Percentiles rank a stretch among this genome's conserved stretches.
These are phyloP conservation scores for Chrysotoxum bicinctum DNA, from an alignment of 2,888 invertebrate species.

Conservation along the genomic window DNA sequence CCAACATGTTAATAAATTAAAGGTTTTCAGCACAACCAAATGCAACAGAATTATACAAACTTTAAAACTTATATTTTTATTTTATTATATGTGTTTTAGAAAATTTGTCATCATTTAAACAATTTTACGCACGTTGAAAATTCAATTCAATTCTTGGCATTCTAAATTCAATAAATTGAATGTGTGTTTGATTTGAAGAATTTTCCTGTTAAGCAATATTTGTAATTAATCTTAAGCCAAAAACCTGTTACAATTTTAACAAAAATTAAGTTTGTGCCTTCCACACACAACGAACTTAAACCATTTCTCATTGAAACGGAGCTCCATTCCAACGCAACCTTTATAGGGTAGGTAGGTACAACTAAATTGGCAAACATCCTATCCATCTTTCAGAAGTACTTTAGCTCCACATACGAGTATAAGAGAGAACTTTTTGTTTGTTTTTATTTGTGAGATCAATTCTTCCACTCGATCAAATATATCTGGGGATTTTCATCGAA, in stretches of 20 bases:
- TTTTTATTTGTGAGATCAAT: constrained; percentile 40
- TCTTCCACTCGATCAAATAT: constrained; percentile 22
- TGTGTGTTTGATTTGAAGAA: no score
- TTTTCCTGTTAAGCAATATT: no score
- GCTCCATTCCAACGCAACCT: background rate
- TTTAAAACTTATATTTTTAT: no score
- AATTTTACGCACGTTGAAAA: no score
- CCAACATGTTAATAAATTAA: no score
- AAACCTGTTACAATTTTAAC: background rate
- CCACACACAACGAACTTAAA: background rate
- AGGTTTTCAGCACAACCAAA: no score
- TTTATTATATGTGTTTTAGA: no score
- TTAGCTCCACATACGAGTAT: background rate
- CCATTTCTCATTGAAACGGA: background rate
- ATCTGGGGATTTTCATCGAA: constrained; percentile 36
- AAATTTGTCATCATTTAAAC: no score
- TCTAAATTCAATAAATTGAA: no score
- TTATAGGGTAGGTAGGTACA: constrained; percentile 23
- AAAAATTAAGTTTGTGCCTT: background rate
- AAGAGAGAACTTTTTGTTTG: background rate
- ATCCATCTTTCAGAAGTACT: constrained; percentile 52
- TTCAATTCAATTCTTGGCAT: no score
- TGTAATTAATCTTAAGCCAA: no score
- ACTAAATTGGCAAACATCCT: constrained; percentile 57
- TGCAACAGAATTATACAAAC: no score